Evolutionary conservation across 2,888 invertebrate species (phyloP).

Genomic region (Cephus rjabovi): DNA sequence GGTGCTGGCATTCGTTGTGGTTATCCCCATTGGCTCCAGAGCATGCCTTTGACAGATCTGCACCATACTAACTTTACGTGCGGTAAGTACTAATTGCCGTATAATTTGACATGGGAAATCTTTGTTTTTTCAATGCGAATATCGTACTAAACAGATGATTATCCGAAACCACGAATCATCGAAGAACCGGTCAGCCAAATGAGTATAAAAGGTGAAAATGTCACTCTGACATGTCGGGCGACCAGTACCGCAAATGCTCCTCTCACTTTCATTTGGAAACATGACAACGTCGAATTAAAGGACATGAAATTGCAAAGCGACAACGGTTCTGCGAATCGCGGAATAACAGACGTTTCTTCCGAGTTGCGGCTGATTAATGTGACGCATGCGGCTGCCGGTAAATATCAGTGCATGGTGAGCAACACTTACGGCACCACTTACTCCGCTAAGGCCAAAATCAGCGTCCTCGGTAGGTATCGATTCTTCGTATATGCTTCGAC

Average conservation of each 20-base stretch:
- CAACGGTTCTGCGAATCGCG: slow-evolving; percentile 68
- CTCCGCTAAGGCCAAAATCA: slow-evolving; percentile 86
- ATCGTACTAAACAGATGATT: slow-evolving; percentile 71
- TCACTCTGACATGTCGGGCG: slow-evolving; percentile 85
- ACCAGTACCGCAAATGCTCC: slow-evolving; percentile 81
- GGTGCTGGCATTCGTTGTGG: slow-evolving; percentile 79
- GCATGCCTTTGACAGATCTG: slow-evolving; percentile 76
- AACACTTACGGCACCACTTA: slow-evolving; percentile 92
- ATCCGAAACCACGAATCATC: slow-evolving; percentile 86
- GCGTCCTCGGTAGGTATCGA: slow-evolving; percentile 78
- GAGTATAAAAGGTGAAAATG: slow-evolving; percentile 89
- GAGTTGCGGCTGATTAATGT: slow-evolving; percentile 81
- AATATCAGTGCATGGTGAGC: slow-evolving; percentile 92
- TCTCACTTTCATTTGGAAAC: slow-evolving; percentile 88
- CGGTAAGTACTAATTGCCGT: slow-evolving; percentile 63
- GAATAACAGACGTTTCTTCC: slow-evolving; percentile 78
- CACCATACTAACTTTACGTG: slow-evolving; percentile 77
- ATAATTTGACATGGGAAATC: slow-evolving; percentile 12
- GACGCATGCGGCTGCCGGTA: slow-evolving; percentile 84
- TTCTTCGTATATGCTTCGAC: neutral
- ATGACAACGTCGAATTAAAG: slow-evolving; percentile 78
- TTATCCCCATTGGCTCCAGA: slow-evolving; percentile 83
- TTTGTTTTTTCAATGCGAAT: neutral
- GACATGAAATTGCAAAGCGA: slow-evolving; percentile 64
- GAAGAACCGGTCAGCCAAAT: slow-evolving; percentile 85